Evolutionary conservation across 2,113 vertebrate genomes (phyloP).

Genomic region (Malurus melanocephalus): DNA sequence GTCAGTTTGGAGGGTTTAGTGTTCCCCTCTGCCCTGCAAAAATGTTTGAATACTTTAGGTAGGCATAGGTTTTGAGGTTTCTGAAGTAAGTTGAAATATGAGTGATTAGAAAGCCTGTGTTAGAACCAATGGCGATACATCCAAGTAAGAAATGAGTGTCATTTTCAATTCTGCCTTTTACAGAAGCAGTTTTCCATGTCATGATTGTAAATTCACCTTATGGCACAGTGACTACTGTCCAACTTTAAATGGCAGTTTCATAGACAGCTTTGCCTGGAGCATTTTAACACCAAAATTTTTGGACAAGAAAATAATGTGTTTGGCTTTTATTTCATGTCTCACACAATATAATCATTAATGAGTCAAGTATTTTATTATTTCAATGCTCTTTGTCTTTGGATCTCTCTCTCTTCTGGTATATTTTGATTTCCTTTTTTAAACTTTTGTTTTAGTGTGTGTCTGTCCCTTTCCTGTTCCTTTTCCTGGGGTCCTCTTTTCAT

Average conservation of each 20-base stretch:
- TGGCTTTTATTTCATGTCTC: neutral
- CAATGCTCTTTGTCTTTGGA: neutral
- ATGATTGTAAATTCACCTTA: neutral
- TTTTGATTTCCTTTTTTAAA: neutral
- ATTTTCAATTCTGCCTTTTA: neutral
- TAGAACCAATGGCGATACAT: neutral
- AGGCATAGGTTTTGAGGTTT: neutral
- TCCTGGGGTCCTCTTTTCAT: neutral
- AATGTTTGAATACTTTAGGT: neutral
- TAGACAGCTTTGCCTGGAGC: neutral
- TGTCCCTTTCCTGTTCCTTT: conserved; percentile 1
- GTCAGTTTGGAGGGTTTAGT: neutral
- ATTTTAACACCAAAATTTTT: neutral
- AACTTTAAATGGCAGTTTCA: neutral
- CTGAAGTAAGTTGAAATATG: neutral
- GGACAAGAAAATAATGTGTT: neutral
- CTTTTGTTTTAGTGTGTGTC: neutral
- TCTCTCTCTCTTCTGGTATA: neutral
- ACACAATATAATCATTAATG: neutral
- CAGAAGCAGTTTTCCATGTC: neutral
- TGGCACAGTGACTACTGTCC: neutral
- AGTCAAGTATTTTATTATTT: neutral
- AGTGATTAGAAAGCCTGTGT: neutral
- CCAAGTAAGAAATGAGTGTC: neutral
- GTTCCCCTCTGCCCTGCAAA: fast-evolving